Evolutionary conservation across 2,113 vertebrate species (phyloP).

Genomic region (Puma concolor): DNA sequence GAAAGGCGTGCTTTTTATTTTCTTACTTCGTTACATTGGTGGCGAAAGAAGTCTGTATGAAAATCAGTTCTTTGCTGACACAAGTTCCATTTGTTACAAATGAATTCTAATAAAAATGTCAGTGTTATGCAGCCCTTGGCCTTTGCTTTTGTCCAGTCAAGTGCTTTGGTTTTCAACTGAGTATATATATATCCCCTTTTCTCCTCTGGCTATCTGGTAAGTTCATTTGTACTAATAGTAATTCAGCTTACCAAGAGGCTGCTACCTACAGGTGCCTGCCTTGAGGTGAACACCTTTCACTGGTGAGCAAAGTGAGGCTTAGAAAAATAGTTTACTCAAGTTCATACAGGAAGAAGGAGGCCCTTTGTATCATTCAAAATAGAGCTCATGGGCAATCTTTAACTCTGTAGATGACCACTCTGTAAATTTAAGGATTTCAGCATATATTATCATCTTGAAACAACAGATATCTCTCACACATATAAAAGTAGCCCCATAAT

Average conservation of each 20-base stretch:
- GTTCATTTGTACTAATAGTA: background rate
- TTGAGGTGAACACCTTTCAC: background rate
- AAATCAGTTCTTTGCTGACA: constrained; percentile 99
- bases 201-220: background rate
- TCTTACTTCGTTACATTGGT: constrained; percentile 99
- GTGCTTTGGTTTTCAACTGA: constrained; percentile 82
- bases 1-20: constrained; percentile 99
- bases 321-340: background rate
- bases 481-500: background rate
- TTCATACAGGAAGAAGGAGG: background rate
- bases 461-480: background rate
- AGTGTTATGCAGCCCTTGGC: constrained; percentile 97
- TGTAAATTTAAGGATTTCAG: background rate
- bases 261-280: background rate
- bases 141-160: constrained; percentile 84
- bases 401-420: background rate
- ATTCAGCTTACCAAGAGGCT: background rate
- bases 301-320: background rate
- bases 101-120: constrained; percentile 99
- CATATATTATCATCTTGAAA: background rate
- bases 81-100: constrained; percentile 99
- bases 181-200: constrained; percentile 20
- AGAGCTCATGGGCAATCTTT: background rate
- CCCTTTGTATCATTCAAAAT: background rate
- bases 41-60: constrained; percentile 99